Evolutionary conservation across 2,113 vertebrate genomes (phyloP).

Genomic region (Origma solitaria): DNA sequence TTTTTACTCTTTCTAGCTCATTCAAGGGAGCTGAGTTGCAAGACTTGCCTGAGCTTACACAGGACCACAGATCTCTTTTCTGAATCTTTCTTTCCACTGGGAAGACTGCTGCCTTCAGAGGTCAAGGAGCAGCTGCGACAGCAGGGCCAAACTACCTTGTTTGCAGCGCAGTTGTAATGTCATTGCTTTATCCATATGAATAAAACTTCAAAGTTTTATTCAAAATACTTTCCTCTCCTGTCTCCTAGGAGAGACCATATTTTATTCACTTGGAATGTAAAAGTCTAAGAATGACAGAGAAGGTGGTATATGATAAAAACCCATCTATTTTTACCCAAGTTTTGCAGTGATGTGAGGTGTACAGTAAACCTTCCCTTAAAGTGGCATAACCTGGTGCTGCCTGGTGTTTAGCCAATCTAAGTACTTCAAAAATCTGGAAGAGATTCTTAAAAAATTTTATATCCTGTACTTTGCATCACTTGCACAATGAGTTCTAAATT

Average conservation of each 20-base stretch:
- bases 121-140: not conserved
- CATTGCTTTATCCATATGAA: not conserved
- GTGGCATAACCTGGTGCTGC: not conserved
- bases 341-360: not conserved
- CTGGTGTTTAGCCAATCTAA: not conserved
- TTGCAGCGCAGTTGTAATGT: not conserved
- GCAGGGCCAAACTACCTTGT: not conserved
- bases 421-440: not conserved
- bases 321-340: not conserved
- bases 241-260: not conserved
- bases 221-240: not conserved
- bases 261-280: not conserved
- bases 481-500: not conserved
- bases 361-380: not conserved
- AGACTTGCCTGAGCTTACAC: not conserved
- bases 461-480: not conserved
- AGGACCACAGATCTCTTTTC: not conserved
- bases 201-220: not conserved
- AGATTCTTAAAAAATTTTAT: not conserved
- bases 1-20: not conserved
- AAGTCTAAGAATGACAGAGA: not conserved
- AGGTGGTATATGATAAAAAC: not conserved
- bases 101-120: not conserved
- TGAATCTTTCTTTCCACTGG: not conserved
- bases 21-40: not conserved